Evolutionary conservation across 1,140 invertebrate species (phyloP), one percentile per base, ranked within the genome.

Genomic region (Galleria mellonella): DNA sequence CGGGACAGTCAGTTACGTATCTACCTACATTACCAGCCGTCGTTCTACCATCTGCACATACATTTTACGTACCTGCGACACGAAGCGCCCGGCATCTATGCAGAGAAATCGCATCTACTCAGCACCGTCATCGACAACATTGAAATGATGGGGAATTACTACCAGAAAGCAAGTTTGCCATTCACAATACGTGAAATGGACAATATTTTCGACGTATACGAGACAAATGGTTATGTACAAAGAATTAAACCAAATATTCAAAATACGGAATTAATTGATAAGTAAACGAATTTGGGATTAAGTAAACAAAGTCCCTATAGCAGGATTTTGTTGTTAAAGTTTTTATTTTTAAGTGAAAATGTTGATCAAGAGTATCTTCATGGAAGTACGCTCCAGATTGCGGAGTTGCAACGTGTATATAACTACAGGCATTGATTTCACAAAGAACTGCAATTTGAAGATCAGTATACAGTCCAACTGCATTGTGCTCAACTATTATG

Each of bases 11-110:
- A 96, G 70, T 72, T 98, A 11, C 89, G 96, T 36, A 90, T 94
- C 49, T 99, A 96, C 82, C 82, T 99, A 2, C 98, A 99, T 76
- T 99, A 99, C 84, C 97, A 97, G 70, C 98, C 98, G 4, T 96
- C 96, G 0, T 99, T 97, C 85, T 98, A 98, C 86, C 97, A 99
- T 86, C 87, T 99, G 6, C 98, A 99, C 72, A 90, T 99, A 2
- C 97, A 99, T 83, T 97, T 98, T 63, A 95, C 93, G n/a, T 91
- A 92, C 49, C 68, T 98, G 0, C 89, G 91, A 43, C 92, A 92
- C 84, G 93, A 96, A 59, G 91, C 94, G 1, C 93, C 94, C 41
- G 95, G 94, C 4, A 93, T 92, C 48, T 90, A 90, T 78, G 89
- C 90, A 11, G 96, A 97, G 72, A 92, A 92, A 72, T 92, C 95